Conservation (phyloP, 2,797 vertebrate genomes). For the Lacerta viridis region DNA sequence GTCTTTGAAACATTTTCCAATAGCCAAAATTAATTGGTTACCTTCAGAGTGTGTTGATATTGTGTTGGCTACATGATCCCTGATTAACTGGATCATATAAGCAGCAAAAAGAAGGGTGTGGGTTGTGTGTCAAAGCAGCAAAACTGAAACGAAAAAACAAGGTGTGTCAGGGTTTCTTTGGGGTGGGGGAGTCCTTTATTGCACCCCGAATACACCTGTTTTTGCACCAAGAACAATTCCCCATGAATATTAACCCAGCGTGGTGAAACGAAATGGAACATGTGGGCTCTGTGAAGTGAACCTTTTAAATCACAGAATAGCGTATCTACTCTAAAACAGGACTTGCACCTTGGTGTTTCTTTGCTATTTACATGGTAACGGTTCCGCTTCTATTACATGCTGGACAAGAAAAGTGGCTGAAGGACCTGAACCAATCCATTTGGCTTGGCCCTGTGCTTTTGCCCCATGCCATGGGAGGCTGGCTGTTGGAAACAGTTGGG, state of each 20-base stretch:
- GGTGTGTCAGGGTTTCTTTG: background rate
- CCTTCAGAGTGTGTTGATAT: background rate
- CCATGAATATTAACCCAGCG: too few species aligned
- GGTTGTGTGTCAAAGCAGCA: background rate
- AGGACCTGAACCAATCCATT: slow-evolving; percentile 31
- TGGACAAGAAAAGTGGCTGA: background rate
- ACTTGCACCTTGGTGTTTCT: background rate
- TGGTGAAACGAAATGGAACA: background rate
- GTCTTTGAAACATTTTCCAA: background rate
- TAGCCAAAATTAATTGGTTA: background rate
- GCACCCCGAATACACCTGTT: too few species aligned
- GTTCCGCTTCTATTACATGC: background rate
- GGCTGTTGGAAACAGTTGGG: background rate
- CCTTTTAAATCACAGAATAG: background rate
- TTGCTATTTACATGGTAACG: background rate
- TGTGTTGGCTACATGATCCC: background rate
- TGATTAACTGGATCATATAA: background rate
- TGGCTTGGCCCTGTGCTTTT: background rate
- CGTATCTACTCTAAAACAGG: background rate
- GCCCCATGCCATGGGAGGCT: background rate
- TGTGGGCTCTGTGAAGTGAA: background rate
- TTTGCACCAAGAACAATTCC: background rate
- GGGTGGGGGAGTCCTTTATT: background rate
- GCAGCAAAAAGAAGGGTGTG: too few species aligned
- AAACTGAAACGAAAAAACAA: background rate